These are phyloP conservation scores for Trachymyrmex cornetzi DNA, from an alignment of 1,140 invertebrate species.

Conservation along the genomic window DNA sequence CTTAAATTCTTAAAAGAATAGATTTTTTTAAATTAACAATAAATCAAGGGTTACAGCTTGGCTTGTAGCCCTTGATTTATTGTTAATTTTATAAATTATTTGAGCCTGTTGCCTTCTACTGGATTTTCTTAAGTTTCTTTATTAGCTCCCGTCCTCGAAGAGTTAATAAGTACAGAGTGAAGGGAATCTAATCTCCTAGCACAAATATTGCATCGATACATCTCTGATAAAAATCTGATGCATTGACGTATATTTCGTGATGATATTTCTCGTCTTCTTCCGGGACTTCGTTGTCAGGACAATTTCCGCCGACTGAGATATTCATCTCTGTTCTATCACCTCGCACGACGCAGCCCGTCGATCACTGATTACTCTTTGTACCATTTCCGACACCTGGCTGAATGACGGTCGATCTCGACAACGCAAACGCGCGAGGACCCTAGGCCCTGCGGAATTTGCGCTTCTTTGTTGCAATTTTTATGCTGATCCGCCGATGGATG, in stretches of 20 bases:
- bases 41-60: too few relatives aligned
- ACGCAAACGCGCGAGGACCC: not conserved
- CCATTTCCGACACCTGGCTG: conserved; percentile 40
- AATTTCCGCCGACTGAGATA: conserved; percentile 41
- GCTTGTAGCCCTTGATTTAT: too few relatives aligned
- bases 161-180: not conserved
- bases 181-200: not conserved
- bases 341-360: not conserved
- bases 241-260: not conserved
- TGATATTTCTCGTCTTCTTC: not conserved
- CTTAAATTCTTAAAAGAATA: too few relatives aligned
- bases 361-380: conserved; percentile 58
- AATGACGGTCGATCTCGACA: conserved; percentile 30
- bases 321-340: not conserved
- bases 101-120: too few relatives aligned
- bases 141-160: too few relatives aligned
- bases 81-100: too few relatives aligned
- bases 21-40: too few relatives aligned
- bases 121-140: too few relatives aligned
- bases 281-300: not conserved
- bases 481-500: conserved; percentile 61
- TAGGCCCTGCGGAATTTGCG: conserved; percentile 1
- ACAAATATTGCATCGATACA: not conserved
- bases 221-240: not conserved
- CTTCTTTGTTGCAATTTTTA: conserved; percentile 65